Conservation (phyloP, 2,888 invertebrate genomes). For the Teleiodes luculella region DNA sequence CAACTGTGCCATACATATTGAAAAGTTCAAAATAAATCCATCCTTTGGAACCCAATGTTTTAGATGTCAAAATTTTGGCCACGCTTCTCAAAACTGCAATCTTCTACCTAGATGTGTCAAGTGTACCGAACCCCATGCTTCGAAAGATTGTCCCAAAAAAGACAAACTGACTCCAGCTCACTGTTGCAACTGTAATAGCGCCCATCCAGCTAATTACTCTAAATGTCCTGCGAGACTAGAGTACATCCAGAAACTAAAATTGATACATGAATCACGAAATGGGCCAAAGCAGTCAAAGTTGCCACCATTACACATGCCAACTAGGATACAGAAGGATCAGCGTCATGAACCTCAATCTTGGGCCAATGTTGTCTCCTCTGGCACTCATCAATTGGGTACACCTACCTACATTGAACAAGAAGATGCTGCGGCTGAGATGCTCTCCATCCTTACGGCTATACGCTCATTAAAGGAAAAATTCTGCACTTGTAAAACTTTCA, state of each 20-base stretch:
- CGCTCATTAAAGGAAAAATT: no score
- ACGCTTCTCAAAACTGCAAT: slow-evolving; percentile 22
- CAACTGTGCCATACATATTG: slow-evolving; percentile 19
- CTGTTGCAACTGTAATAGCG: slow-evolving; percentile 21
- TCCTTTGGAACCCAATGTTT: slow-evolving; percentile 21
- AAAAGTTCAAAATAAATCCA: slow-evolving; percentile 15
- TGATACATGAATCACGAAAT: not conserved
- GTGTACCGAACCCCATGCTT: slow-evolving; percentile 15
- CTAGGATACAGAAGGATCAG: no score
- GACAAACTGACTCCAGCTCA: slow-evolving; percentile 15
- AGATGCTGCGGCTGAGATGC: no score
- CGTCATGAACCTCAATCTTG: no score
- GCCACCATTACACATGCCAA: no score
- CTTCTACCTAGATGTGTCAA: slow-evolving; percentile 19
- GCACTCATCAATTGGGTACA: no score
- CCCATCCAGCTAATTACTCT: slow-evolving; percentile 16
- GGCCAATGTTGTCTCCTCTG: no score
- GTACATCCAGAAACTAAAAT: not conserved
- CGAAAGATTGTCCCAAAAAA: slow-evolving; percentile 18
- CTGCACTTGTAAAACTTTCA: slow-evolving; percentile 6
- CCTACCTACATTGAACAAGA: no score
- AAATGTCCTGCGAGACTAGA: not conserved
- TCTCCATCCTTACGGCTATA: no score
- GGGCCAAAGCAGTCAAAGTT: no score
- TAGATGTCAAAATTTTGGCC: slow-evolving; percentile 23